phyloP scores from a whole-genome alignment of 2,113 vertebrate species.

The Oreochromis tanganicae region DNA sequence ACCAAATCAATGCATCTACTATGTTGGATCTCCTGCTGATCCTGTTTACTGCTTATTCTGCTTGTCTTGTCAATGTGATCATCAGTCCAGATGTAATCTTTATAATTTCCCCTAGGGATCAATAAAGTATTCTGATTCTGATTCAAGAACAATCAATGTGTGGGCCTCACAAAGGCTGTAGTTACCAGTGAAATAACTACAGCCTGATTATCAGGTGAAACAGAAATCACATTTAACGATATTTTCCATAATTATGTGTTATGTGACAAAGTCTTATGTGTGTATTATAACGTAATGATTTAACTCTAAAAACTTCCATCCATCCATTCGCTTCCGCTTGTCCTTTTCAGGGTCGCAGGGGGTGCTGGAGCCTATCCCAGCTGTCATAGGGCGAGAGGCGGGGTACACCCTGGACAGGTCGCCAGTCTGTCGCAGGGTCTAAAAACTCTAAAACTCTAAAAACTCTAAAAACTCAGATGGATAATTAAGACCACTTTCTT shows the following conservation, averaged over 20 bases:
- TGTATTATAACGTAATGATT: not conserved
- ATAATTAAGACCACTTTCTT: not conserved
- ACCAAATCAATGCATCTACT: constrained; percentile 14
- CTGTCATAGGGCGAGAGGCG: no score
- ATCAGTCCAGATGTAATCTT: not conserved
- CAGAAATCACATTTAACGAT: not conserved
- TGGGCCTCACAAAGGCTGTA: no score
- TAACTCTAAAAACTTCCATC: not conserved
- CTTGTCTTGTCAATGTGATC: not conserved
- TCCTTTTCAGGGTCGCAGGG: no score
- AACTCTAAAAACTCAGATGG: no score
- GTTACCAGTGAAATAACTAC: no score
- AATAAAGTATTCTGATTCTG: no score
- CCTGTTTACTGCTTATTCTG: not conserved
- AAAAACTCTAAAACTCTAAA: no score
- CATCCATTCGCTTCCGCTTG: no score
- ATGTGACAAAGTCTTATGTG: not conserved
- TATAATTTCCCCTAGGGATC: not conserved
- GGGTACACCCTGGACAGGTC: no score
- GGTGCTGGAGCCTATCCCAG: no score
- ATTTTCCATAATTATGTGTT: not conserved
- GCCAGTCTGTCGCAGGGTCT: no score
- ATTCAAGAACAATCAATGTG: not conserved
- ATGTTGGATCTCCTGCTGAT: not conserved
- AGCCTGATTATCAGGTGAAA: not conserved